Evolutionary conservation across 2,113 vertebrate species (phyloP), one percentile per base, ranked within the genome.

Genomic region (Talpa occidentalis): DNA sequence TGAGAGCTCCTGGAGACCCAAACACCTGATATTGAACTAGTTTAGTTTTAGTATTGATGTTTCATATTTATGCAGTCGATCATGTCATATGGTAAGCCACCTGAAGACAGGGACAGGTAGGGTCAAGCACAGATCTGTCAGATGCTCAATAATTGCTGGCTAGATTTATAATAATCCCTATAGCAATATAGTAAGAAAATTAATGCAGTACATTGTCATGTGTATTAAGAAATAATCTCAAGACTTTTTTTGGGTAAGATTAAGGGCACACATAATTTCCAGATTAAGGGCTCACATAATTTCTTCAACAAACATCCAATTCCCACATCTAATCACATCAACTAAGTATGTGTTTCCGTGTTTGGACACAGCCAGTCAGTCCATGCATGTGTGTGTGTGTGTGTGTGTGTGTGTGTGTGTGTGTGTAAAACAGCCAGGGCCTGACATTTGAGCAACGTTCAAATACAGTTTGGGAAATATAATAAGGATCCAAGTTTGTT

Each of bases 381-480:
- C 16, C 81, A 59, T 17, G 7, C 16, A 82, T 15, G 22, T n/a
- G 37, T 80, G 60, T 35, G 59, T 30, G 44, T 70, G 69, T 42
- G 32, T 6, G 16, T 26, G 44, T 70, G 69, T 70, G 32, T 6
- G 16, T 26, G 44, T n/a, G 37, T 80, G 60, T 42, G 59, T 30
- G 44, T 72, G 69, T 72, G 35, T 6, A 17, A 35, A 69, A 90
- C 14, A 91, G 56, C 42, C 52, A 89, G 76, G 37, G 79, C 15
- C 59, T 26, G 26, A 89, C 47, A 70, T 49, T 81, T 1, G 2
- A 82, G 16, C 37, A n/a, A 56, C 15, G 11, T 79, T 84, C 80
- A 94, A 83, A 93, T 42, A 73, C 26, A 81, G 32, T 22, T 62
- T 9, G 32, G 35, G 66, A 81, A 95, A 80, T 37, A 76, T 30